phyloP scores from a whole-genome alignment of 2,888 invertebrate species.

The Cerceris ruficornis region DNA sequence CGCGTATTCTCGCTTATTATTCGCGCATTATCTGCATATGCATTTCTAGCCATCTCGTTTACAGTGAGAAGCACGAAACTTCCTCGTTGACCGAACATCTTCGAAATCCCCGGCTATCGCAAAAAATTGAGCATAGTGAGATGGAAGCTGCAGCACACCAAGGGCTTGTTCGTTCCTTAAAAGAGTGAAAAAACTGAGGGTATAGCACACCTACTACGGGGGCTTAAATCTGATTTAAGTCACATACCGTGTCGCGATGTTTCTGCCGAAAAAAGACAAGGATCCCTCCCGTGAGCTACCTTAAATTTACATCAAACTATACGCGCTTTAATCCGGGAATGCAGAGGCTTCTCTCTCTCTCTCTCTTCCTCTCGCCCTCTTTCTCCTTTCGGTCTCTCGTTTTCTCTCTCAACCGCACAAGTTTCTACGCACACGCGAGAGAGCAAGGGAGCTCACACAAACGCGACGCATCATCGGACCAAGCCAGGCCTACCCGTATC shows the following conservation, averaged over 20 bases:
- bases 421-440: conserved; percentile 27
- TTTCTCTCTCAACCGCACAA: not conserved
- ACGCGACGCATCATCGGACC: conserved; percentile 48
- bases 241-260: conserved; percentile 74
- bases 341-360: conserved; percentile 38
- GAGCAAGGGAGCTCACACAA: conserved; percentile 2
- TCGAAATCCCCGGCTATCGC: conserved; percentile 22
- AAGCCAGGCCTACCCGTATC: conserved; percentile 66
- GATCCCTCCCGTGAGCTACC: conserved; percentile 72
- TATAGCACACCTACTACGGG: conserved; percentile 46
- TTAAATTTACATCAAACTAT: conserved; percentile 76
- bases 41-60: no score
- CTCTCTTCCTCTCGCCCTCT: not conserved
- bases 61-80: no score
- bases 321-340: conserved; percentile 73
- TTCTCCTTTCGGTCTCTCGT: not conserved
- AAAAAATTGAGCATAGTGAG: conserved; percentile 35
- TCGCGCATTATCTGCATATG: no score
- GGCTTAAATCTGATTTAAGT: conserved; percentile 76
- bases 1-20: no score
- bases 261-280: conserved; percentile 70
- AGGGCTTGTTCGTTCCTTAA: conserved; percentile 22
- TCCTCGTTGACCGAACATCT: not conserved
- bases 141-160: conserved; percentile 15
- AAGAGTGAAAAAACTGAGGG: conserved; percentile 20